Evolutionary conservation across 2,888 invertebrate species (phyloP).

Genomic region (Cordylochernes scorpioides): DNA sequence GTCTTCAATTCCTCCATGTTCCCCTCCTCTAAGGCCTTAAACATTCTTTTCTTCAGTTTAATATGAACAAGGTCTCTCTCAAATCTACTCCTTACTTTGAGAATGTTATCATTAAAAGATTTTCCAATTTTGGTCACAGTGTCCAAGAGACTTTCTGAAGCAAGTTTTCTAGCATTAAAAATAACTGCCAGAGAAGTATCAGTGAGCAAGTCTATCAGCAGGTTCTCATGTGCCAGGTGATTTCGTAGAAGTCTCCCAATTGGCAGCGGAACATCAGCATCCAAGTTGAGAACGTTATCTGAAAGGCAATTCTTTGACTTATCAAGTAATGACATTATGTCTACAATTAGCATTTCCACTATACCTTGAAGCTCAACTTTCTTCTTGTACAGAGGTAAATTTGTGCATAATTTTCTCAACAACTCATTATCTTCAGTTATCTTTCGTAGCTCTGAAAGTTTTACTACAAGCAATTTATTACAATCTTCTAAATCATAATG

Average conservation of each 20-base stretch:
- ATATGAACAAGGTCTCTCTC: not conserved
- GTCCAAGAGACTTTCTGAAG: not conserved
- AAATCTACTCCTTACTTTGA: not conserved
- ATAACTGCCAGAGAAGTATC: not conserved
- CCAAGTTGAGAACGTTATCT: conserved; percentile 2
- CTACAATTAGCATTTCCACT: conserved; percentile 2
- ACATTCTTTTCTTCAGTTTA: conserved; percentile 1
- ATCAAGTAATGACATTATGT: conserved; percentile 1
- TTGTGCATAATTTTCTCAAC: too few relatives aligned
- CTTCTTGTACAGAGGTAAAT: too few relatives aligned
- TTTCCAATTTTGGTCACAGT: conserved; percentile 1
- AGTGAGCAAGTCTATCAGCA: not conserved
- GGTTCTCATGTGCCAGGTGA: conserved; percentile 4
- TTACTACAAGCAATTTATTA: too few relatives aligned
- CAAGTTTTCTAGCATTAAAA: conserved; percentile 3
- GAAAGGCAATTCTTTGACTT: not conserved
- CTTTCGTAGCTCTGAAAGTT: too few relatives aligned
- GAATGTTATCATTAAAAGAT: not conserved
- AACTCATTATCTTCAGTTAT: too few relatives aligned
- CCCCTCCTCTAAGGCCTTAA: conserved; percentile 1
- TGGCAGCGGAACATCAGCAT: conserved; percentile 1
- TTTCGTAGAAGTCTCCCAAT: conserved; percentile 4
- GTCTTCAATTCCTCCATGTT: not conserved
- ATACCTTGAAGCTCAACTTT: conserved; percentile 2
- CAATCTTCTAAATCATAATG: too few relatives aligned